Percentiles rank a stretch among this genome's conserved stretches.
Evolutionary conservation across 2,113 vertebrate species (phyloP).

Genomic region (Protomyctophum bolini): DNA sequence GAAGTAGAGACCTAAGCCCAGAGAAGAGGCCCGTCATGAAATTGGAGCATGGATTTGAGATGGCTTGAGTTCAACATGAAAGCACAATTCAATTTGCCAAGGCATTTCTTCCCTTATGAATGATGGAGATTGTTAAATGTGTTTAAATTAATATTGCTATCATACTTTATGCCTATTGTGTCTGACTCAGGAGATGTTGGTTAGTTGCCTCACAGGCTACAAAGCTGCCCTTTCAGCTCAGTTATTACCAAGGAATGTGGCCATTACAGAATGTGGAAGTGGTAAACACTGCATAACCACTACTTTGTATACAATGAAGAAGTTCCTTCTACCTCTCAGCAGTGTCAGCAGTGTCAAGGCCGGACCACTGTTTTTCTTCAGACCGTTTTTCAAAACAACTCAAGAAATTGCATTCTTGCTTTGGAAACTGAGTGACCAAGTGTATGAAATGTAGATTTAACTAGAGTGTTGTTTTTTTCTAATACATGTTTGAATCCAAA

Average conservation of each 20-base stretch:
- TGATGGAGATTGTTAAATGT: background rate
- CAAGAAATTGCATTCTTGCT: too few species aligned
- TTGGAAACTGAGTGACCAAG: too few species aligned
- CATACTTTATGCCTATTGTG: background rate
- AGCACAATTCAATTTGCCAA: background rate
- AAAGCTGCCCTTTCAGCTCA: background rate
- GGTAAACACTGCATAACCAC: conserved; percentile 7
- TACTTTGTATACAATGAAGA: background rate
- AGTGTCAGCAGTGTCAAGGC: background rate
- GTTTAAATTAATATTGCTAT: background rate
- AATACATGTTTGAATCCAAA: too few species aligned
- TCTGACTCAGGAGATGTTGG: conserved; percentile 21
- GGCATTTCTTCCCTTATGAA: background rate
- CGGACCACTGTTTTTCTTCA: too few species aligned
- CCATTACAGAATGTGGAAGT: background rate
- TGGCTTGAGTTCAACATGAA: conserved; percentile 24
- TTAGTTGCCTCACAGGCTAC: background rate
- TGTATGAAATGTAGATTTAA: too few species aligned
- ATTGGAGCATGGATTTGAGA: conserved; percentile 59
- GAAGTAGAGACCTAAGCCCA: conserved; percentile 43
- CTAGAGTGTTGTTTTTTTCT: too few species aligned
- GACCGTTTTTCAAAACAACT: too few species aligned
- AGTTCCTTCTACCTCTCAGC: background rate
- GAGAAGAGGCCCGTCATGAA: conserved; percentile 79
- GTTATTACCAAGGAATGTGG: conserved; percentile 7